Evolutionary conservation across 2,888 invertebrate genomes (phyloP), one percentile per base, ranked within the genome.

Genomic region (Brachyptera putata): DNA sequence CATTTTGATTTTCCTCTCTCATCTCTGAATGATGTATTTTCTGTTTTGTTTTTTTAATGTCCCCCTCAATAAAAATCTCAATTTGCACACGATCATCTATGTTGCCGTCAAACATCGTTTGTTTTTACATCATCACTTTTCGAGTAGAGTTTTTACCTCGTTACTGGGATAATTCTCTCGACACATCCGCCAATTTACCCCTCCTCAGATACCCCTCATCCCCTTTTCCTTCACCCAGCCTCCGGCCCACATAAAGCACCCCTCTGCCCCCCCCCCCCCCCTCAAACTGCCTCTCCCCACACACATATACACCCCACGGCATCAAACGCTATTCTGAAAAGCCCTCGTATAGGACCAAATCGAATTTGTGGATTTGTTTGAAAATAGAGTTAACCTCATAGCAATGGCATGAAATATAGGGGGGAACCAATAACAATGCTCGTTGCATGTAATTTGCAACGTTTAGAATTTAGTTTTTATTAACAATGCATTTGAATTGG

Each of bases 191-290:
- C 34, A 7, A 7, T 11, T 9, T 11, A 7, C 34, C 34, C 50
- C 50, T 24, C 50, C 25, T 25, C 2, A 25, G 11, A 50, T 24
- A 18, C 30, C 30, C 30, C 50, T 26, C 50, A 25, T 50, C 2
- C 25, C 1, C 26, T n/a, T 3, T 3, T 30, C 22, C 36, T 36
- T 14, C 36, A 13, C 4, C 16, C 55, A 7, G 18, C 22, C 36
- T 1, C 13, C 2, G n/a, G 3, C 16, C 3, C 36, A 13, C 13
- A n/a, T n/a, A 50, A 25, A 1, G 34, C 43, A 18, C 46, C 63
- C 64, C 64, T 63, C 63, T 63, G 60, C 57, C 59, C 24, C 56
- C 56, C 55, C 61, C 60, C 43, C 57, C 22, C 60, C 50, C 63
- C 65, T 43, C 60, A 46, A 49, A 30, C 61, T 53, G 53, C 61